Base-by-base conservation (phyloP, 2,797 vertebrate genomes). In the Peromyscus aztecus region DNA sequence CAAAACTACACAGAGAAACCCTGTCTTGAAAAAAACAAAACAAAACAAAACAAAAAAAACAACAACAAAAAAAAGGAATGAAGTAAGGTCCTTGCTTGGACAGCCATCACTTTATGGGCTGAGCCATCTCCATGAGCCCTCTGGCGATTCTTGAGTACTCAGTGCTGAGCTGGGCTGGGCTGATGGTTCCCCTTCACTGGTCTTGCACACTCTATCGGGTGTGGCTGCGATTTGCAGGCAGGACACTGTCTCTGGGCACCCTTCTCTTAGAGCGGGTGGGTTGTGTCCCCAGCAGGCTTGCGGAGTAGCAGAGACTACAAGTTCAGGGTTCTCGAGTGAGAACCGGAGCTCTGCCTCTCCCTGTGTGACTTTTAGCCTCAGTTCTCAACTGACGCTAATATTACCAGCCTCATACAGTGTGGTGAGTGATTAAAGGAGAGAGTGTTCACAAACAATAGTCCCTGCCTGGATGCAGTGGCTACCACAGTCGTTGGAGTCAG, bases 311-410 rank as follows among this genome's bases (percentile, higher is more conserved):
- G 7, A 55, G 37, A 55, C 34, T 52, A 27, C 27, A 78, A 65
- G 19, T 46, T 86, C 0, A 4, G 43, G 10, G 43, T 46, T 52
- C 43, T 52, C 46, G 16, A 0, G 23, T 67, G 63, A 86, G 43
- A 69, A 16, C 89, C 55, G 3, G 34, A 37, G 78, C 29, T 78
- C 40, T 23, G 61, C 65, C 43, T 71, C 73, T 81, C 46, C 37
- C 80, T 46, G 55, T 89, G 94, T 91, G 92, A 84, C 85, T 76
- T 57, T 43, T 65, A 89, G 65, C 67, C 82, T 49, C 67, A 5
- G 55, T 55, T 88, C 69, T 87, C 73, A 43, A 57, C 9, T 34
- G 24, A 34, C 2, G 29, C 40, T 78, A 40, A 5, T n/a, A 80
- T 19, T n/a, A 80, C 4, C n/a, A 73, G 75, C 24, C 16, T 69